phyloP scores from a whole-genome alignment of 2,888 invertebrate species.

The Folsomia manolachei region DNA sequence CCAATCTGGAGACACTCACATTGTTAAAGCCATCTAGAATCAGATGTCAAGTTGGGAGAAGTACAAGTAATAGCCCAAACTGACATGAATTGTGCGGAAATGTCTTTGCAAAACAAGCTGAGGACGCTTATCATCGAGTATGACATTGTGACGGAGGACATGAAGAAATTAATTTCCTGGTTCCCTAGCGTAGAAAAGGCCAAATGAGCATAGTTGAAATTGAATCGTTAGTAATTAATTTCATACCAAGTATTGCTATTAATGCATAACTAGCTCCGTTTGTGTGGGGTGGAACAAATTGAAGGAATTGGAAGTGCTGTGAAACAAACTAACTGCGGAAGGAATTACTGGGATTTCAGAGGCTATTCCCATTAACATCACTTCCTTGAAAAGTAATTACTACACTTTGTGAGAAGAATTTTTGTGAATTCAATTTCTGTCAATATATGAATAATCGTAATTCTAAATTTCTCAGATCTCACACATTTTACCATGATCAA shows the following conservation, averaged over 20 bases:
- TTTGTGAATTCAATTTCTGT: too few species aligned
- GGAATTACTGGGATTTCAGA: too few species aligned
- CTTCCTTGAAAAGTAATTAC: too few species aligned
- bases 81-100: background rate
- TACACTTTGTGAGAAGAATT: too few species aligned
- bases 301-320: background rate
- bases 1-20: background rate
- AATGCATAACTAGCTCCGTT: too few species aligned
- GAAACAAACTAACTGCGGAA: background rate
- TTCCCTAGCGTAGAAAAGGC: background rate
- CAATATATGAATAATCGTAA: too few species aligned
- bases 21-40: background rate
- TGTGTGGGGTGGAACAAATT: background rate
- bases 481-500: too few species aligned
- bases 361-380: too few species aligned
- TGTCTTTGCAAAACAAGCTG: background rate
- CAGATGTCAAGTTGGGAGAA: background rate
- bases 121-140: background rate
- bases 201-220: too few species aligned
- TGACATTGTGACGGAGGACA: background rate
- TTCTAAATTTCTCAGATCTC: too few species aligned
- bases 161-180: background rate
- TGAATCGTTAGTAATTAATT: too few species aligned
- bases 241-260: too few species aligned
- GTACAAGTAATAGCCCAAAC: background rate